Evolutionary conservation across 2,888 invertebrate species (phyloP).

Genomic region (Microctonus hyperodae): DNA sequence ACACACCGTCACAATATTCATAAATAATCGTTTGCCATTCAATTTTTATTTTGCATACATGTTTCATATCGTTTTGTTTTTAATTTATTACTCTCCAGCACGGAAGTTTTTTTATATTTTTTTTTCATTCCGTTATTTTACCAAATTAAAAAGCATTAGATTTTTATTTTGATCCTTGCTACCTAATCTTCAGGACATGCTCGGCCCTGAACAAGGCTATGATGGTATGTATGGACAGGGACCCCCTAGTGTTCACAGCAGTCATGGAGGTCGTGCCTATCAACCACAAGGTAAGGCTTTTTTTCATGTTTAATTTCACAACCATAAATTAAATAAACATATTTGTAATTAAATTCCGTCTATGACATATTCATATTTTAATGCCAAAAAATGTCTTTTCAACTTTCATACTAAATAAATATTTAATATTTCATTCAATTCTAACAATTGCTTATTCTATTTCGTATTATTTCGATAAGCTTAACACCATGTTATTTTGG

Average conservation of each 20-base stretch:
- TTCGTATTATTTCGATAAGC: constrained; percentile 30
- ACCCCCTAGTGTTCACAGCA: constrained; percentile 85
- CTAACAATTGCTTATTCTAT: constrained; percentile 6
- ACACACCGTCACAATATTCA: constrained; percentile 8
- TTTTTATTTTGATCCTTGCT: constrained; percentile 61
- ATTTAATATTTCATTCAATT: background rate
- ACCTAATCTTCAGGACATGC: constrained; percentile 77
- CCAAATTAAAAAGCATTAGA: constrained; percentile 24
- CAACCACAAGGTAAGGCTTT: constrained; percentile 82
- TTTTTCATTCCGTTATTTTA: constrained; percentile 2
- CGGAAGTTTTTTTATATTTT: constrained; percentile 5
- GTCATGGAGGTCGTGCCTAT: constrained; percentile 79
- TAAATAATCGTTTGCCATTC: constrained; percentile 2
- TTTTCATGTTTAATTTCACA: constrained; percentile 20
- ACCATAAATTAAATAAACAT: background rate
- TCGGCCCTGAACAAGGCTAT: constrained; percentile 90
- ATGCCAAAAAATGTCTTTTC: background rate
- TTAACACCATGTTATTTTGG: constrained; percentile 60
- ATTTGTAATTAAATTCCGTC: background rate
- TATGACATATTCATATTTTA: background rate
- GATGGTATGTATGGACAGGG: constrained; percentile 93
- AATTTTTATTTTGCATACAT: background rate
- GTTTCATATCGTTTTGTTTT: background rate
- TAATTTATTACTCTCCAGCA: background rate
- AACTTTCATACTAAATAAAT: background rate